Conservation (phyloP, 1,140 invertebrate genomes). For the Danaus plexippus region DNA sequence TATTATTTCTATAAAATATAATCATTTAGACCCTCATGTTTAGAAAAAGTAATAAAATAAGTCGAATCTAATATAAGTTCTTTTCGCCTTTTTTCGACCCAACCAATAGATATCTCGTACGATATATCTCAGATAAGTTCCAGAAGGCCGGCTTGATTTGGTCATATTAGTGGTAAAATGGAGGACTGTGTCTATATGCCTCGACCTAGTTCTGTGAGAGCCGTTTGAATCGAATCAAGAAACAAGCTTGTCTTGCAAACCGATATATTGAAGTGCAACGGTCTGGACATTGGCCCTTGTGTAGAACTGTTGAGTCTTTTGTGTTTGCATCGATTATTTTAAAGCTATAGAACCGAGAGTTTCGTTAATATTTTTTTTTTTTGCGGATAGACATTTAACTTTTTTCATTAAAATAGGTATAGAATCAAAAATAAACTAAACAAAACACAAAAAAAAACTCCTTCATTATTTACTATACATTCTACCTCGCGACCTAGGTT, state of each 20-base stretch:
- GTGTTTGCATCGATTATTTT: background rate
- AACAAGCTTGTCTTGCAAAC: slow-evolving; percentile 13
- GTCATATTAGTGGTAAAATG: slow-evolving; percentile 9
- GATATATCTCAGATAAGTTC: slow-evolving; percentile 16
- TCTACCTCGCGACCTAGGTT: no score
- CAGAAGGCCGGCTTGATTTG: slow-evolving; percentile 6
- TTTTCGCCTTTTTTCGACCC: slow-evolving; percentile 12
- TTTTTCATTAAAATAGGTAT: no score
- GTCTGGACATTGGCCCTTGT: slow-evolving; percentile 8
- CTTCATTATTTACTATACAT: no score
- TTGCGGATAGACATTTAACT: no score
- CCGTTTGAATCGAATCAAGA: slow-evolving; percentile 13
- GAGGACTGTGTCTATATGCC: slow-evolving; percentile 12
- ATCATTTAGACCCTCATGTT: no score
- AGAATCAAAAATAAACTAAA: no score
- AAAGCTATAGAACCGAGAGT: no score
- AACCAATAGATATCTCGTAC: slow-evolving; percentile 8
- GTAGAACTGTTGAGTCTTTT: slow-evolving; percentile 5
- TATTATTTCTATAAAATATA: no score
- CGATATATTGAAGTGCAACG: slow-evolving; percentile 19
- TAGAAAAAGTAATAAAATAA: slow-evolving; percentile 6
- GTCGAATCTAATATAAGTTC: slow-evolving; percentile 4
- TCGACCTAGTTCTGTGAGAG: slow-evolving; percentile 9
- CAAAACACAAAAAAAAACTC: no score
- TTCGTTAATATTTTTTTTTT: no score